Evolutionary conservation across 23 tunicate genomes (phyloP), one percentile per base, ranked within the genome.

Genomic region (Halocynthia roretzi): DNA sequence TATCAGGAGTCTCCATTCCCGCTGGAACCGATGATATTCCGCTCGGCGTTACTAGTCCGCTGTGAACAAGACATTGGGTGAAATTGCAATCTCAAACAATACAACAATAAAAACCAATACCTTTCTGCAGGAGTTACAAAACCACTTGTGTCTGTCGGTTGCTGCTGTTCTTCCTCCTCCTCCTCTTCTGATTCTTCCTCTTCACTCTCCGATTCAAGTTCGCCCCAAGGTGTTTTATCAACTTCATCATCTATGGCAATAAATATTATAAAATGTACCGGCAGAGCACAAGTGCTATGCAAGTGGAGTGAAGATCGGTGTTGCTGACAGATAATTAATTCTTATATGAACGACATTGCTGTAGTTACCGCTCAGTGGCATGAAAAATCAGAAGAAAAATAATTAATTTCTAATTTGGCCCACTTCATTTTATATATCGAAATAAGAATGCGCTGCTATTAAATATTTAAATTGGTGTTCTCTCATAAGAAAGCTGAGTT

Each of bases 11-110:
- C 54, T 93, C 98, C 93, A 87, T 87, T 15, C 93, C 93, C 48
- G 88, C 77, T n/a, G 98, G 98, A 51, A 84, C 95, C 18, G 94
- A 85, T 44, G 98, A 89, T 68, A 89, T 89, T 53, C 99, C 99
- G 60, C 96, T 89, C 8, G 99, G 99, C 18, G 99, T 95, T 51
- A 73, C 87, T 85, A 95, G 72, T 7, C 99, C 99, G 77, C 95
- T 84, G 85, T 31, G 44, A 31, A 31, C 44, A 31, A 31, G 44
- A 31, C 44, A 31, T 31, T 2, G 44, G 44, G 4, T 31, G 44
- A 31, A 1, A 31, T 31, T 14, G n/a, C 63, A 58, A 0, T 58
- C 63, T 14, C n/a, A 58, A 58, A 14, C 63, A 58, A 14, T 14
- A 58, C n/a, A 2, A 58, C 63, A 4, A 58, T 14, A 58, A 14